phyloP scores from a whole-genome alignment of 64 coral and sea anemone species.

The Anthopleura sola region DNA sequence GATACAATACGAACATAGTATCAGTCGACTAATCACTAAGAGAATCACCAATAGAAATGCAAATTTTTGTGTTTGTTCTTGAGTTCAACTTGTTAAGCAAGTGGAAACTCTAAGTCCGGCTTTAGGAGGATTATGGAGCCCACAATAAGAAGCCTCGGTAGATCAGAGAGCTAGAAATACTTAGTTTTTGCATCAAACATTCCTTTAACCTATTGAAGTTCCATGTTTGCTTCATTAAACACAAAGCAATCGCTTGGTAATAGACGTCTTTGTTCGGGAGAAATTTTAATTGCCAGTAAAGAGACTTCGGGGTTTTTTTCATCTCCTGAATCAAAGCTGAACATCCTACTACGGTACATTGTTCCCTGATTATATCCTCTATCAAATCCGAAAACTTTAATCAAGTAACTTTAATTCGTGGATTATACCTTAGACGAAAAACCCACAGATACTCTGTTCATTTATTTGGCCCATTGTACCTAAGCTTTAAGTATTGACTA shows the following conservation, averaged over 20 bases:
- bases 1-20: conserved; percentile 13
- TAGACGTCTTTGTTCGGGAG: neutral
- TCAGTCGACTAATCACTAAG: neutral
- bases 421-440: neutral
- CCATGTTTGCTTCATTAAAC: neutral
- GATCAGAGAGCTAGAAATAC: too few species aligned
- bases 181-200: neutral
- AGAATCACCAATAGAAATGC: neutral
- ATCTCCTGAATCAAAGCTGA: neutral
- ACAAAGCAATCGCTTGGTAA: neutral
- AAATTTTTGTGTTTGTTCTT: neutral
- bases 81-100: neutral
- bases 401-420: neutral
- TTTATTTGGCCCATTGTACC: neutral
- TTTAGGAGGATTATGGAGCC: too few species aligned
- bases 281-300: neutral
- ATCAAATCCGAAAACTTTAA: neutral
- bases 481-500: neutral
- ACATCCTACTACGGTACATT: neutral
- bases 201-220: neutral
- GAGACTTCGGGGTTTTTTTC: neutral
- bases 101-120: neutral
- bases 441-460: neutral
- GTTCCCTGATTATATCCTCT: neutral
- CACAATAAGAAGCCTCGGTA: too few species aligned